Base-by-base conservation (phyloP, 2,113 vertebrate species). In the Megalops atlanticus region DNA sequence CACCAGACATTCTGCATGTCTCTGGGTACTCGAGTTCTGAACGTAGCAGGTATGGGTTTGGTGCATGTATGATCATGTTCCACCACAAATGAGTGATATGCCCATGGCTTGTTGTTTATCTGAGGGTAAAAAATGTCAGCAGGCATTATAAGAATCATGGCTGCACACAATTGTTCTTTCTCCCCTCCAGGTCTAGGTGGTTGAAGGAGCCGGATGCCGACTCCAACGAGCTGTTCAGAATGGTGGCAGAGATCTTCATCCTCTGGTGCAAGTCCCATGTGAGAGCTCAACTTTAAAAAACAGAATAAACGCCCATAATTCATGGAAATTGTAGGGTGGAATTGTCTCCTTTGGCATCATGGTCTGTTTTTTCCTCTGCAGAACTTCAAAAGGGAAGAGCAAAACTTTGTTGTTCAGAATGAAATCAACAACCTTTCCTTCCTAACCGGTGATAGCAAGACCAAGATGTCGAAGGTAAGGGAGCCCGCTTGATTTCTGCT, bases 351-450 rank as follows among this genome's bases (percentile, higher is more conserved):
- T 1, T 47, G n/a, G 12, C 40, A 6, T 47, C 54, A 40, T 11
- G 24, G 15, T n/a, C 16, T 39, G 11, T 72, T 3, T 40, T 43
- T 76, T 40, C 45, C 75, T 47, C 80, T 81, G 12, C 88, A 99
- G 98, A 99, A 99, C 92, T 99, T 99, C 89, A 99, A 99, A 94
- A 93, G 98, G 89, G 98, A 99, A 89, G 98, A 99, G 90, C 98
- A 99, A 91, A 99, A 99, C 92, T 99, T 99, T 95, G 98, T 99
- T 83, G 97, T 99, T 88, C 98, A 99, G 86, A 99, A 99, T 91
- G 98, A 99, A 94, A 99, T 99, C 90, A 99, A 99, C 92, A 99
- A 99, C 88, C 95, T 99, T 81, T 96, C 98, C 76, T 99, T 99
- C 92, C 95, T 99, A 91, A 99, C 97, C 49, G 97, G 97, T 80